Evolutionary conservation across 1,140 invertebrate genomes (phyloP), one percentile per base, ranked within the genome.

Genomic region (Drosophila ficusphila): DNA sequence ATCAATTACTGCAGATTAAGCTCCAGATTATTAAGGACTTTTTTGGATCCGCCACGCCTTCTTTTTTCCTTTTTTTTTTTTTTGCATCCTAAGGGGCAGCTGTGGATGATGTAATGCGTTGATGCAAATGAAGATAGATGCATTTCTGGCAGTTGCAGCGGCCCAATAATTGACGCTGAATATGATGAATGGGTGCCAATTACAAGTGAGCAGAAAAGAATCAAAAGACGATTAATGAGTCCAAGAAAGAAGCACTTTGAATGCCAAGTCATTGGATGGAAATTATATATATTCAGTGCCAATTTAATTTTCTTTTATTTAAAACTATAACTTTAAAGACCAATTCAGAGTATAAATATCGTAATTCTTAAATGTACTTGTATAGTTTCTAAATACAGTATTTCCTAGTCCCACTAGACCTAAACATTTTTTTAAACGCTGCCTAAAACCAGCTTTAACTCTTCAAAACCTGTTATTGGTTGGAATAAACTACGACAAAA

Each of bases 171-270:
- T 82, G 72, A 74, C 39, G 42, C 34, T 68, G 81, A 78, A 56
- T 65, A 70, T 88, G 82, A 86, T 88, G 82, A 86, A 88, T 76
- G 81, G 34, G 46, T 14, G 47, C 33, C 77, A 76, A 81, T 86
- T 86, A 69, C 47, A 61, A 61, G 29, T 41, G 36, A 27, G 38
- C 14, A 7, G 57, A 62, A 48, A 53, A 39, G 65, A 61, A 75
- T 57, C 58, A 36, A 60, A 42, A 53, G 41, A 18, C 53, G 27
- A 76, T 76, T 76, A 76, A 76, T 53, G 39, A 51, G 14, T 9
- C 61, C 61, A 64, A 34, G 33, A 38, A 14, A 19, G 9, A n/a
- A 21, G 8, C 31, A 8, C 8, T 23, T 25, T 21, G 21, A 44
- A 44, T 25, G n/a, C 41, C 41, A 23, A 46, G 23, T 16, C 12